Percentiles rank a stretch among this genome's conserved stretches.
phyloP scores from a whole-genome alignment of 1,140 invertebrate species.

The Heliconius congener region DNA sequence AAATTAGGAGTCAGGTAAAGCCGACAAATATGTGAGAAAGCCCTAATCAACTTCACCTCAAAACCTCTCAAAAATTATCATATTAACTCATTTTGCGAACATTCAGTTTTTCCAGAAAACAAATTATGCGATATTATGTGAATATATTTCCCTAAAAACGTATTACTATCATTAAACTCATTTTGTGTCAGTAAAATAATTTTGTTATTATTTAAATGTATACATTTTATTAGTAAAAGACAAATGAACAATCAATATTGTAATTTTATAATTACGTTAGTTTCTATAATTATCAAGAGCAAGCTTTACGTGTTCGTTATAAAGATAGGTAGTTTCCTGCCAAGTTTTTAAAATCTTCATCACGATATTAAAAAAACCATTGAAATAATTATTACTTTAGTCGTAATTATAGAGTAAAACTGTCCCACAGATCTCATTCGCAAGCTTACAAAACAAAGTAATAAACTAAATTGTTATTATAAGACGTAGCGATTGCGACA shows the following conservation, averaged over 20 bases:
- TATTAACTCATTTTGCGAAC: not conserved
- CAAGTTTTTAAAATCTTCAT: not conserved
- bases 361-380: not conserved
- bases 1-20: not conserved
- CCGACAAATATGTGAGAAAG: not conserved
- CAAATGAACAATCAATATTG: not conserved
- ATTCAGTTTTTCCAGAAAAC: not conserved
- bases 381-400: not conserved
- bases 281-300: not conserved
- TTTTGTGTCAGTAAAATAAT: not conserved
- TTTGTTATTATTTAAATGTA: not conserved
- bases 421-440: not conserved
- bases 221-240: not conserved
- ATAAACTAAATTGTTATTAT: slow-evolving; percentile 31
- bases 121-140: not conserved
- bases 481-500: not conserved
- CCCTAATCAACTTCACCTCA: not conserved
- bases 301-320: not conserved
- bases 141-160: not conserved
- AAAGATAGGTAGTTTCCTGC: not conserved
- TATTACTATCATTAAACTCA: not conserved
- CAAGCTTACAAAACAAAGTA: slow-evolving; percentile 39
- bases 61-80: not conserved
- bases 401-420: not conserved
- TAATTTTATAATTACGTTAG: not conserved